Conservation (phyloP, 2,888 invertebrate genomes). For the Ischnus inquisitorius region DNA sequence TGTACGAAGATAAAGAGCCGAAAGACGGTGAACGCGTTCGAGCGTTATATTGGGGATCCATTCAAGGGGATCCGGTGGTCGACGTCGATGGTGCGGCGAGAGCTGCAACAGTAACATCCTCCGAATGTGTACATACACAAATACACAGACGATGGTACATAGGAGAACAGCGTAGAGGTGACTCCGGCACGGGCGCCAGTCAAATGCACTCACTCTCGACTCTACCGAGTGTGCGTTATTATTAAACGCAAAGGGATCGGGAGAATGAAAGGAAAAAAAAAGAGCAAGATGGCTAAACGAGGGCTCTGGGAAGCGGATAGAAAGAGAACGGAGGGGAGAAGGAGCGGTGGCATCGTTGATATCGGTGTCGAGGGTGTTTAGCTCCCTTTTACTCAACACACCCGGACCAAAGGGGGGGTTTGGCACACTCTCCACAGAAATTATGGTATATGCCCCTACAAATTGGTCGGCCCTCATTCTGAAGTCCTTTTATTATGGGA, state of each 20-base stretch:
- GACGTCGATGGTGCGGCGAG: slow-evolving; percentile 53
- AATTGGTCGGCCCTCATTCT: slow-evolving; percentile 65
- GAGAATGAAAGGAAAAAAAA: slow-evolving; percentile 33
- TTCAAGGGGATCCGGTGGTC: slow-evolving; percentile 68
- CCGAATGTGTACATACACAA: not conserved
- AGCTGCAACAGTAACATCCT: slow-evolving; percentile 14
- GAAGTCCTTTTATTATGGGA: slow-evolving; percentile 62
- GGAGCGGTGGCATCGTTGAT: slow-evolving; percentile 22
- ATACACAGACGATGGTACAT: not conserved
- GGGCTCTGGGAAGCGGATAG: slow-evolving; percentile 8
- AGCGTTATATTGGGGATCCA: slow-evolving; percentile 80
- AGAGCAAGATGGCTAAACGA: slow-evolving; percentile 26
- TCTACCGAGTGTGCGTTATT: slow-evolving; percentile 51
- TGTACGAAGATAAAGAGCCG: slow-evolving; percentile 50
- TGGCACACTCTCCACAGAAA: slow-evolving; percentile 61
- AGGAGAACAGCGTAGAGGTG: slow-evolving; percentile 33
- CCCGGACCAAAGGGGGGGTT: slow-evolving; percentile 35
- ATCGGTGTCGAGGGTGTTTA: slow-evolving; percentile 38
- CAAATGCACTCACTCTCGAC: slow-evolving; percentile 55
- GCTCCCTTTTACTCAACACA: slow-evolving; percentile 30
- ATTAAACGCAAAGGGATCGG: slow-evolving; percentile 50
- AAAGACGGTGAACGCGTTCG: slow-evolving; percentile 74
- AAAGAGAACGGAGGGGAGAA: slow-evolving; percentile 11
- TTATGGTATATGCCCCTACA: slow-evolving; percentile 58
- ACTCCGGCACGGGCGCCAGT: slow-evolving; percentile 71